Evolutionary conservation across 2,888 invertebrate species (phyloP).

Genomic region (Acleris emargana): DNA sequence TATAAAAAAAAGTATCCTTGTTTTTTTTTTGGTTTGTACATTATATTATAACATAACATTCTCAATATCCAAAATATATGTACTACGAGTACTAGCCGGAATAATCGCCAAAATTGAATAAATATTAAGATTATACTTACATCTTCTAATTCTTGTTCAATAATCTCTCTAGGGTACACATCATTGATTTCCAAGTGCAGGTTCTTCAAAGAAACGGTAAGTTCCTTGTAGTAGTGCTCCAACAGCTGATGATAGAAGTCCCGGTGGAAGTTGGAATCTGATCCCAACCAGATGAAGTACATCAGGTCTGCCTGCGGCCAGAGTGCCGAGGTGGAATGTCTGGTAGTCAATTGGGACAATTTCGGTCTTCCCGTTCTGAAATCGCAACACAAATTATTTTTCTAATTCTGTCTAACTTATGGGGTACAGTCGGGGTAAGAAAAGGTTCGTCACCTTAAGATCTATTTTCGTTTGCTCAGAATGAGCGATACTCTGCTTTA

Average conservation of each 20-base stretch:
- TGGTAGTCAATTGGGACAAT: slow-evolving; percentile 43
- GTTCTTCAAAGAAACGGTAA: slow-evolving; percentile 3
- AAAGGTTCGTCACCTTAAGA: too few relatives aligned
- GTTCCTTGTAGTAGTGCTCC: slow-evolving; percentile 12
- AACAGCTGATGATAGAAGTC: slow-evolving; percentile 2
- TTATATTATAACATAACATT: too few relatives aligned
- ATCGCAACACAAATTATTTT: not conserved
- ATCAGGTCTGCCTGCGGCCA: slow-evolving; percentile 7
- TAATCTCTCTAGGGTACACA: slow-evolving; percentile 2
- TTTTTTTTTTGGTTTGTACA: too few relatives aligned
- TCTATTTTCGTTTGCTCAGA: too few relatives aligned
- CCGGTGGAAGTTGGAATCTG: slow-evolving; percentile 2
- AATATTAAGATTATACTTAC: not conserved
- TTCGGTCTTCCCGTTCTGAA: slow-evolving; percentile 45
- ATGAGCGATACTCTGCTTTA: too few relatives aligned
- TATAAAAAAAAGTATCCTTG: too few relatives aligned
- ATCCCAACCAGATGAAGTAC: slow-evolving; percentile 14
- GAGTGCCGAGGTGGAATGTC: not conserved
- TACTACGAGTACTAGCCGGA: too few relatives aligned
- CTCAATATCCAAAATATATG: too few relatives aligned
- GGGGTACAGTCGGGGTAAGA: too few relatives aligned
- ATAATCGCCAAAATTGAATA: too few relatives aligned
- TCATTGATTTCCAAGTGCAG: slow-evolving; percentile 8
- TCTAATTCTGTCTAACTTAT: too few relatives aligned
- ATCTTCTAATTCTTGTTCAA: slow-evolving; percentile 15